Evolutionary conservation across 2,888 invertebrate genomes (phyloP).

Genomic region (Metalampra italica): DNA sequence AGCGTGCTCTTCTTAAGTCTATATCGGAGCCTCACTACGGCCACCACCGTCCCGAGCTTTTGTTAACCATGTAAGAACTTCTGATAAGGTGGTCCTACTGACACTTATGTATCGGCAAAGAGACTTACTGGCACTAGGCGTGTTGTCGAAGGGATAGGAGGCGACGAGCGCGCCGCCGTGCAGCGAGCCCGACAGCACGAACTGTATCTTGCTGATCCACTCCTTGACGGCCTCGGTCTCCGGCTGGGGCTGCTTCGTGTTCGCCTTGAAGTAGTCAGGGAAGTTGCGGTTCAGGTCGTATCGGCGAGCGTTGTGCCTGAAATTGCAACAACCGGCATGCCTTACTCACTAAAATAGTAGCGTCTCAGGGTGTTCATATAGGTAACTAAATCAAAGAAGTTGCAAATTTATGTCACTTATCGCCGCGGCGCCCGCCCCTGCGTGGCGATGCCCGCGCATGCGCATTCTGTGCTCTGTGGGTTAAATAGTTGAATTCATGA

Average conservation of each 20-base stretch:
- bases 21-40: too few species aligned
- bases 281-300: conserved; percentile 97
- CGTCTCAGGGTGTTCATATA: too few species aligned
- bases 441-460: too few species aligned
- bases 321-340: conserved; percentile 10
- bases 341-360: conserved; percentile 2
- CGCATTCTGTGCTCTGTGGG: too few species aligned
- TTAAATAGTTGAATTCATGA: too few species aligned
- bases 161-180: conserved; percentile 98
- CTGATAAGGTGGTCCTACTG: too few species aligned
- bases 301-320: conserved; percentile 90
- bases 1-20: too few species aligned
- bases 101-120: not conserved
- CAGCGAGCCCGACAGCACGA: conserved; percentile 94
- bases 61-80: too few species aligned
- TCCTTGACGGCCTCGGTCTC: conserved; percentile 96
- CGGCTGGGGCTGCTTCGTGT: conserved; percentile 92
- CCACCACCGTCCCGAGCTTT: too few species aligned
- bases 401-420: too few species aligned
- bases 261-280: conserved; percentile 95
- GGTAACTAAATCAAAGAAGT: too few species aligned
- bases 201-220: conserved; percentile 95
- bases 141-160: conserved; percentile 98
- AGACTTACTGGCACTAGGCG: conserved; percentile 91
- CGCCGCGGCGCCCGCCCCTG: too few species aligned